Evolutionary conservation across 2,888 invertebrate genomes (phyloP), one percentile per base, ranked within the genome.

Genomic region (Caenorhabditis wallacei): DNA sequence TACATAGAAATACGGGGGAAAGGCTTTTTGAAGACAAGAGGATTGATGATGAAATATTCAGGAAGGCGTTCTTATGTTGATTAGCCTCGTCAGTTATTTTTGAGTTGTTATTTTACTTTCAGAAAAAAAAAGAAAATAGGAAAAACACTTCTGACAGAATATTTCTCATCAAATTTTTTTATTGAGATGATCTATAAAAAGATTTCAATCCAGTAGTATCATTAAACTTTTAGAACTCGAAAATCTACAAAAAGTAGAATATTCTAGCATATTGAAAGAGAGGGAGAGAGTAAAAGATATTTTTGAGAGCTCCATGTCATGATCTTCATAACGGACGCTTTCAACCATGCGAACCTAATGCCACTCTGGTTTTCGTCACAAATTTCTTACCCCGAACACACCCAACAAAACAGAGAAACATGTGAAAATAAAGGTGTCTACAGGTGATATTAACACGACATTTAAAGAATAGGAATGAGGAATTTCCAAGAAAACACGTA

Each of bases 341-440:
- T 72, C 72, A 72, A 72, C 61, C 72, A 48, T 61, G 61, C 40
- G 53, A 69, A 11, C 8, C 68, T 7, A 22, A 20, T 51, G 22
- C 10, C 53, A 35, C 10, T 37, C 20, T 7, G 13, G 37, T 46
- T 20, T 48, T 43, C 37, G 24, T 46, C 46, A 13, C n/a, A n/a
- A n/a, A n/a, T n/a, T 22, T n/a, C 35, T 54, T 69, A 43, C 46
- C n/a, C 20, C 8, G 54, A 53, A 54, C 68, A 20, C 18, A 56
- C 30, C 30, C 20, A 46, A 46, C 22, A 43, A 18, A n/a, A 61
- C 37, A 57, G 0, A 61, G 43, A 24, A 43, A 43, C 8, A 20
- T 56, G 56, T 5, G 26, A 30, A 56, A 30, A 5, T 18, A n/a
- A 30, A 35, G 35, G 16, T 18, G 10, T 22, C 5, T 8, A 69